These are phyloP conservation scores for Ypsolopha sequella DNA, from an alignment of 2,888 invertebrate species.

Conservation along the genomic window DNA sequence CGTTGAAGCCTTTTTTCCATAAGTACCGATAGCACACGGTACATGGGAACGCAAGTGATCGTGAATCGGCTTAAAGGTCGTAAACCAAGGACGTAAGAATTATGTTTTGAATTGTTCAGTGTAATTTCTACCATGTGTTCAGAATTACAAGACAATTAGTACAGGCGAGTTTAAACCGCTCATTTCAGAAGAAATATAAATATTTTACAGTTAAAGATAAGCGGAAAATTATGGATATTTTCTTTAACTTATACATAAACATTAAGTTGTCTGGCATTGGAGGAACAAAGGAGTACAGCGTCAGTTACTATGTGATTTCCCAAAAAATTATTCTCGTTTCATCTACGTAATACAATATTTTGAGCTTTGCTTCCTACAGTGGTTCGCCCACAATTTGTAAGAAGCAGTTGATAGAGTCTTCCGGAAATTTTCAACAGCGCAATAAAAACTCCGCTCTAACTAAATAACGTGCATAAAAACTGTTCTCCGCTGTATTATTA, in stretches of 20 bases:
- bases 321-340: not conserved
- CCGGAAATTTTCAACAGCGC: constrained; percentile 39
- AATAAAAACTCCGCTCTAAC: constrained; percentile 37
- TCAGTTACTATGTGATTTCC: not conserved
- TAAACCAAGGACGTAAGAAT: constrained; percentile 49
- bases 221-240: constrained; percentile 11
- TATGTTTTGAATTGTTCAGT: constrained; percentile 43
- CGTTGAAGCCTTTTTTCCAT: constrained; percentile 59
- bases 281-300: constrained; percentile 21
- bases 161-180: no score
- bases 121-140: constrained; percentile 3
- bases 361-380: constrained; percentile 23
- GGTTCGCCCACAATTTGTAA: constrained; percentile 24
- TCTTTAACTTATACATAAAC: constrained; percentile 12
- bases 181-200: not conserved
- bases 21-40: constrained; percentile 59
- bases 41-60: constrained; percentile 16
- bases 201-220: constrained; percentile 10
- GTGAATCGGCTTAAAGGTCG: constrained; percentile 55
- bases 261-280: constrained; percentile 11
- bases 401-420: constrained; percentile 43
- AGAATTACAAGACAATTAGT: no score
- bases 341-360: not conserved
- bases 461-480: constrained; percentile 60
- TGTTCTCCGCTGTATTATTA: constrained; percentile 62